These are phyloP conservation scores for Harpegnathos saltator DNA, from an alignment of 1,140 invertebrate species.

Conservation along the genomic window DNA sequence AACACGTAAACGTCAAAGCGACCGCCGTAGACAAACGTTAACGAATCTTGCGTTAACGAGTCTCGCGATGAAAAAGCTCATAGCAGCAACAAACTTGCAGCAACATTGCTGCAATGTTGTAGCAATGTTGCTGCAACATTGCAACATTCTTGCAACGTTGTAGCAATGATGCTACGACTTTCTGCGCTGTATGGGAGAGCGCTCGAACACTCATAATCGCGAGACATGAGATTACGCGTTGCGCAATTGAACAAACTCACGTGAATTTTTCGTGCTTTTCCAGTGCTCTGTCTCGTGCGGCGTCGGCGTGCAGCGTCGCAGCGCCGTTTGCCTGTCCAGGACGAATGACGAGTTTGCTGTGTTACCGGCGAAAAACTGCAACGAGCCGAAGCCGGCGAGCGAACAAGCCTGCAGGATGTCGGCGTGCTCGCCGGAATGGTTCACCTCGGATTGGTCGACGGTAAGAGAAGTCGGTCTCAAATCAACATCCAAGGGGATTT, in stretches of 20 bases:
- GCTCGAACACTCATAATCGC: no score
- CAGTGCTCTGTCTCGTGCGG: conserved; percentile 90
- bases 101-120: no score
- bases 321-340: conserved; percentile 87
- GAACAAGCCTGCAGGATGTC: conserved; percentile 85
- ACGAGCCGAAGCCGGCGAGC: conserved; percentile 80
- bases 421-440: conserved; percentile 88
- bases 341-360: conserved; percentile 80
- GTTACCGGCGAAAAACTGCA: conserved; percentile 83
- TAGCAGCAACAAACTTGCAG: no score
- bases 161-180: no score
- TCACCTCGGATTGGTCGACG: conserved; percentile 88
- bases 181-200: no score
- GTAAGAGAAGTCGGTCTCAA: conserved; percentile 75
- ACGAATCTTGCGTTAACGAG: no score
- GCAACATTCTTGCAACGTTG: no score
- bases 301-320: conserved; percentile 87
- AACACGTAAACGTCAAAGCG: no score
- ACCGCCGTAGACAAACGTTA: no score
- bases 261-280: conserved; percentile 75
- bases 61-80: no score
- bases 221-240: neutral
- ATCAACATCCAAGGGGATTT: conserved; percentile 17
- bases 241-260: no score
- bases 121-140: no score